phyloP scores from a whole-genome alignment of 2,797 vertebrate species.

The Platalea minor region DNA sequence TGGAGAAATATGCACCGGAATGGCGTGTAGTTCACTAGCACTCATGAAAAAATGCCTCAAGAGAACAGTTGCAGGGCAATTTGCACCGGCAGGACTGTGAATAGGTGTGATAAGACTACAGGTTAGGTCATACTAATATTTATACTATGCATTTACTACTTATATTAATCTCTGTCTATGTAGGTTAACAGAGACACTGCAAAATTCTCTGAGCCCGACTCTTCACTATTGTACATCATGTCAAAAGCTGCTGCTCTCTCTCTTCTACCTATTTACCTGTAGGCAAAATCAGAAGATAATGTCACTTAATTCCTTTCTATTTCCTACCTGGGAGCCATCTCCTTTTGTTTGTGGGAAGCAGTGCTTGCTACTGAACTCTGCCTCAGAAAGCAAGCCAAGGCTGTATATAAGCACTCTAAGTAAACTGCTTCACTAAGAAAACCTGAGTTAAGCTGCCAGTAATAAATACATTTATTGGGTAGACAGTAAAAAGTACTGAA shows the following conservation, averaged over 20 bases:
- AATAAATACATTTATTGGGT: slow-evolving; percentile 74
- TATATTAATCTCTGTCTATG: not conserved
- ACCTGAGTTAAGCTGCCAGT: slow-evolving; percentile 49
- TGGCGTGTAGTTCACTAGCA: not conserved
- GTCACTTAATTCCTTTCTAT: not conserved
- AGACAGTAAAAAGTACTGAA: slow-evolving; percentile 80
- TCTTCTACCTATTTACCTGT: not conserved
- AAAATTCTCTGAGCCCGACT: not conserved
- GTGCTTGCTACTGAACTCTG: not conserved
- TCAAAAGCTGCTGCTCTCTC: not conserved
- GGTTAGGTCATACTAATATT: not conserved
- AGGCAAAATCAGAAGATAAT: not conserved
- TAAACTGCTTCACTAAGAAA: slow-evolving; percentile 42
- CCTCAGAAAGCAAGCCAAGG: not conserved
- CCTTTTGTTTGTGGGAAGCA: not conserved
- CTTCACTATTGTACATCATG: not conserved
- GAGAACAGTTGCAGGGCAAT: not conserved
- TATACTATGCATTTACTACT: not conserved
- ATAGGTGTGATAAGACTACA: not conserved
- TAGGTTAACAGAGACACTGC: not conserved
- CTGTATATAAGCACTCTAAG: not conserved
- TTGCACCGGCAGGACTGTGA: not conserved
- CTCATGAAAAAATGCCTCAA: not conserved
- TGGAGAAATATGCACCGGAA: not conserved
- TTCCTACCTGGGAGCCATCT: not conserved